These are phyloP conservation scores for Drosophila grimshawi DNA, from an alignment of 1,140 invertebrate species.

Conservation along the genomic window DNA sequence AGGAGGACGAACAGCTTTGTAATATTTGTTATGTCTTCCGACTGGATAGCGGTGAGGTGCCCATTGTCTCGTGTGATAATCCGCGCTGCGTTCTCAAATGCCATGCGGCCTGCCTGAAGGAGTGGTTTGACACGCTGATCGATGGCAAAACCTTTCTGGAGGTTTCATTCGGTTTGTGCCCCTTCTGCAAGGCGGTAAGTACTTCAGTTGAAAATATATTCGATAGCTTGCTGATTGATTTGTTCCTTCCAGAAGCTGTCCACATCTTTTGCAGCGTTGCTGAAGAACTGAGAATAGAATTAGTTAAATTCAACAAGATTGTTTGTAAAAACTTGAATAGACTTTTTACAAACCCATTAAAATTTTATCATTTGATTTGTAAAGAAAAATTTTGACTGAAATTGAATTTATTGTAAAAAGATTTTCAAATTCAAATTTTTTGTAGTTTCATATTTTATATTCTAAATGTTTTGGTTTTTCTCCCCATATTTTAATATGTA, in stretches of 20 bases:
- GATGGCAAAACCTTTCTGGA: conserved; percentile 74
- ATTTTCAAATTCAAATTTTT: background rate
- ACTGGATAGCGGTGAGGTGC: conserved; percentile 68
- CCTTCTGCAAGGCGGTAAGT: conserved; percentile 79
- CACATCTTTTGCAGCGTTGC: conserved; percentile 71
- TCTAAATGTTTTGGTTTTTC: background rate
- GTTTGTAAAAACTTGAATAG: background rate
- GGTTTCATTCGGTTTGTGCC: conserved; percentile 72
- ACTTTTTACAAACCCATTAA: too few relatives aligned
- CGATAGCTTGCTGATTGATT: background rate
- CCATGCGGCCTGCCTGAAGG: conserved; percentile 72
- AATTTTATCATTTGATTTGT: too few relatives aligned
- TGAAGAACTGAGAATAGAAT: conserved; percentile 39
- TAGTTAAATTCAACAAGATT: background rate
- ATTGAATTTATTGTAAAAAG: too few relatives aligned
- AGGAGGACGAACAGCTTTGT: conserved; percentile 56
- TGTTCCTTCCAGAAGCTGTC: conserved; percentile 68
- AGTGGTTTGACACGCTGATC: conserved; percentile 78
- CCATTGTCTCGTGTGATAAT: conserved; percentile 81
- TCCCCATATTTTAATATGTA: conserved; percentile 1
- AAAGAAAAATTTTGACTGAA: too few relatives aligned
- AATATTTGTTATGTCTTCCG: conserved; percentile 77
- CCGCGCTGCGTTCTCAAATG: conserved; percentile 68
- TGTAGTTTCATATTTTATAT: too few relatives aligned
- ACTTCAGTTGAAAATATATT: background rate